A percentile compares a stretch with the other conserved stretches of the same genome.
phyloP scores from a whole-genome alignment of 2,797 vertebrate genomes.

The Helicolenus hilgendorfi region DNA sequence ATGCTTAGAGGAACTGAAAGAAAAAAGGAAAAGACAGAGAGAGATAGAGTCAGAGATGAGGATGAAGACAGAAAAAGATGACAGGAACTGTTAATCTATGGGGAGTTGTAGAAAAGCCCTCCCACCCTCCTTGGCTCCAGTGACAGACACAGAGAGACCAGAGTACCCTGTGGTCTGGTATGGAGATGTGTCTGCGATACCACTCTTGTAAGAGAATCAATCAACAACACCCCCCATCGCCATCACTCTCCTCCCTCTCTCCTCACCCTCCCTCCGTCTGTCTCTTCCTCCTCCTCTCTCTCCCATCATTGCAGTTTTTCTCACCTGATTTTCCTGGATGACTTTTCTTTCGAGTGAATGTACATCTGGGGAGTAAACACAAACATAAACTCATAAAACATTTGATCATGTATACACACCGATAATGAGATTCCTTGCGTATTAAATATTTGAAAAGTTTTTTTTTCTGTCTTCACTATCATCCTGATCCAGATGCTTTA shows the following conservation, averaged over 20 bases:
- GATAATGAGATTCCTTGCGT: not conserved
- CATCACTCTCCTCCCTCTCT: constrained; percentile 70
- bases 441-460: not conserved
- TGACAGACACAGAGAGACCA: constrained; percentile 65
- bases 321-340: constrained; percentile 28
- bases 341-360: not conserved
- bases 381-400: not conserved
- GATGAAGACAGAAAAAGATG: constrained; percentile 23
- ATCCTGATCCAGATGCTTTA: not conserved
- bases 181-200: constrained; percentile 83
- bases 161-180: constrained; percentile 76
- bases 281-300: constrained; percentile 47
- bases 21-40: not conserved
- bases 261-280: constrained; percentile 17
- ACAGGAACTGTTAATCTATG: constrained; percentile 21
- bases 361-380: not conserved
- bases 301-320: constrained; percentile 22
- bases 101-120: constrained; percentile 56
- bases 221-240: constrained; percentile 59
- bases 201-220: constrained; percentile 87
- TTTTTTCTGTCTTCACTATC: not conserved
- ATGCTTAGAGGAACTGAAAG: not conserved
- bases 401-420: not conserved
- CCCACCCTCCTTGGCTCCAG: constrained; percentile 59
- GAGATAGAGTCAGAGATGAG: constrained; percentile 8